These are phyloP conservation scores for Holocentrus rufus DNA, from an alignment of 2,797 vertebrate species.

Conservation along the genomic window DNA sequence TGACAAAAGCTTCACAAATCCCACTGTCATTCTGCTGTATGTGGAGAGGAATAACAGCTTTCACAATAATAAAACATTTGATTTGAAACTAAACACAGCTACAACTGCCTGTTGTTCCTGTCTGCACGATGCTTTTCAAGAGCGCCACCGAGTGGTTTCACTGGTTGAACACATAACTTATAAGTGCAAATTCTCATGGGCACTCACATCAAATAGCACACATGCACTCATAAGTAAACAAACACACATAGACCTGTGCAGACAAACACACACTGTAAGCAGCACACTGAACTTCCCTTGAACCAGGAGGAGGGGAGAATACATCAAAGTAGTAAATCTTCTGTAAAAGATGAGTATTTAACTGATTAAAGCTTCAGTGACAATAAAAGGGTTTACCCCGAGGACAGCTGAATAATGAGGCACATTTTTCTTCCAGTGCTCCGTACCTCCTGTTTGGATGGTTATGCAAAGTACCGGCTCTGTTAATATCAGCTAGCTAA, in stretches of 20 bases:
- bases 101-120: too few species aligned
- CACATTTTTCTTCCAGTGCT: conserved; percentile 23
- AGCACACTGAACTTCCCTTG: conserved; percentile 29
- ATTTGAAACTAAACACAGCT: too few species aligned
- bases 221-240: not conserved
- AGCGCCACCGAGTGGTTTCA: not conserved
- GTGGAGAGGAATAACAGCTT: too few species aligned
- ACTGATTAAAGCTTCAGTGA: conserved; percentile 39
- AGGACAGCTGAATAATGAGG: conserved; percentile 40
- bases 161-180: not conserved
- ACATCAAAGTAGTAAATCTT: conserved; percentile 30
- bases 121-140: not conserved
- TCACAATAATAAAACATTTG: too few species aligned
- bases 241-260: not conserved
- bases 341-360: conserved; percentile 35
- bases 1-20: too few species aligned
- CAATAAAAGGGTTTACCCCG: conserved; percentile 19
- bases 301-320: conserved; percentile 9
- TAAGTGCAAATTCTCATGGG: not conserved
- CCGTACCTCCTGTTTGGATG: conserved; percentile 19
- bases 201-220: not conserved
- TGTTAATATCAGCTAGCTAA: conserved; percentile 36
- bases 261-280: not conserved
- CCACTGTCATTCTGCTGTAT: too few species aligned
- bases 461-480: conserved; percentile 36